Base-by-base conservation (phyloP, 2,113 vertebrate genomes). In the Cepphus grylle region DNA sequence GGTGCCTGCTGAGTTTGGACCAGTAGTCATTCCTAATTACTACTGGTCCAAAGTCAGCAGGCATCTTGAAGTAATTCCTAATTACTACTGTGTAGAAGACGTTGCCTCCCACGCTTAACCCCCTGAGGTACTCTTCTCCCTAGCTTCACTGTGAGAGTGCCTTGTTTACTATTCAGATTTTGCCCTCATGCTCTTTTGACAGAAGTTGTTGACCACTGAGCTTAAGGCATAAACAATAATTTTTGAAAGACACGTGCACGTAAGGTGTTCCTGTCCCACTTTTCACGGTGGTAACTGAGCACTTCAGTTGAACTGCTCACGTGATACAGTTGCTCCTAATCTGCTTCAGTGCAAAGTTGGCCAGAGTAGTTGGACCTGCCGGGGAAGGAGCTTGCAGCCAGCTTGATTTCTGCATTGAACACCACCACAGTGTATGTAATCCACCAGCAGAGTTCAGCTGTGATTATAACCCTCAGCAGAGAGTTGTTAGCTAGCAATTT, bases 141-240 rank as follows among this genome's bases (percentile, higher is more conserved):
- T 8, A 8, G 6, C 19, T 8, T 72, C 1, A 3, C 21, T 55
- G 56, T 59, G 40, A 62, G 65, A 9, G 15, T 0, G 0, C 55
- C 18, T 11, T 62, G 14, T 66, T 82, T 55, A 22, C 36, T 70
- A 0, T 40, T 52, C 15, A 70, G 52, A 45, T 25, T 50, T 85
- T 63, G 6, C 32, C 27, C 8, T 79, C 18, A 0, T 29, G 23
- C 15, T 59, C 29, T 69, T 79, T 47, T 52, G 52, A 30, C 29
- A 29, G 59, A 38, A 78, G 26, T 17, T 86, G 40, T 65, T 84
- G 59, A n/a, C 42, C 19, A 8, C 63, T 42, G 45, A 80, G 20
- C 21, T 86, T 66, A 11, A 70, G 83, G 36, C 34, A 8, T 40
- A 47, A 77, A n/a, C 26, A 40, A 0, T 40, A 21, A 65, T 58